Conservation (phyloP, 2,797 vertebrate species). For the Sebastes dallii region DNA sequence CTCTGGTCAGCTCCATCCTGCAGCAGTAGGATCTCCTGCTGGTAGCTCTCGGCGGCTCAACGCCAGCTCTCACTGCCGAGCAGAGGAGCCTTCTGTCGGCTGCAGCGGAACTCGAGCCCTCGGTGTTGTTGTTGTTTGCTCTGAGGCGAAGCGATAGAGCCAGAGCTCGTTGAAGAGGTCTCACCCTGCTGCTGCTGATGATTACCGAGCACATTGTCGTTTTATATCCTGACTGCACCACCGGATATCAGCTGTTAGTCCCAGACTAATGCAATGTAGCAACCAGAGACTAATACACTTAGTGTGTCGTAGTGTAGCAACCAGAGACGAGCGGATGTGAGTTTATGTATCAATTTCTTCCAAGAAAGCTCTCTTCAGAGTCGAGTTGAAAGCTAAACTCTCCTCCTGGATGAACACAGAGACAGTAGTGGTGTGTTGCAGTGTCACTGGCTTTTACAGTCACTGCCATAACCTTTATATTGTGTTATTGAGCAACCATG, state of each 20-base stretch:
- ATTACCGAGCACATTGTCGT: conserved; percentile 63
- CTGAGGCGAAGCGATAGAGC: conserved; percentile 29
- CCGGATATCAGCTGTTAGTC: not conserved
- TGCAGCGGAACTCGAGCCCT: conserved; percentile 21
- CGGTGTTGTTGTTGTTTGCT: conserved; percentile 15
- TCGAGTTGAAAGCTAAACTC: not conserved
- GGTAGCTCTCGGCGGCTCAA: not conserved
- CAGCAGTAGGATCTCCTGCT: conserved; percentile 47
- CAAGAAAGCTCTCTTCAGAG: not conserved
- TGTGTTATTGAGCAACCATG: not conserved
- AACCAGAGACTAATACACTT: too few species aligned
- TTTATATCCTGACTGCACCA: accelerated
- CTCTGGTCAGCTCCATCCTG: conserved; percentile 42
- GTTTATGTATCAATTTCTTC: too few species aligned
- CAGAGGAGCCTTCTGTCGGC: conserved; percentile 19
- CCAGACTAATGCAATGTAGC: too few species aligned
- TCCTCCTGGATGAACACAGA: not conserved
- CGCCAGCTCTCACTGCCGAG: not conserved
- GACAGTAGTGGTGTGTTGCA: not conserved
- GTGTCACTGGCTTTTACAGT: not conserved
- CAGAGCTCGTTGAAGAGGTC: conserved; percentile 13
- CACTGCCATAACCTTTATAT: not conserved
- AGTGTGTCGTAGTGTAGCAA: too few species aligned
- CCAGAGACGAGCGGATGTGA: too few species aligned
- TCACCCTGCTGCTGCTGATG: not conserved